Base-by-base conservation (phyloP, 2,113 vertebrate genomes). In the Nesospiza acunhae region DNA sequence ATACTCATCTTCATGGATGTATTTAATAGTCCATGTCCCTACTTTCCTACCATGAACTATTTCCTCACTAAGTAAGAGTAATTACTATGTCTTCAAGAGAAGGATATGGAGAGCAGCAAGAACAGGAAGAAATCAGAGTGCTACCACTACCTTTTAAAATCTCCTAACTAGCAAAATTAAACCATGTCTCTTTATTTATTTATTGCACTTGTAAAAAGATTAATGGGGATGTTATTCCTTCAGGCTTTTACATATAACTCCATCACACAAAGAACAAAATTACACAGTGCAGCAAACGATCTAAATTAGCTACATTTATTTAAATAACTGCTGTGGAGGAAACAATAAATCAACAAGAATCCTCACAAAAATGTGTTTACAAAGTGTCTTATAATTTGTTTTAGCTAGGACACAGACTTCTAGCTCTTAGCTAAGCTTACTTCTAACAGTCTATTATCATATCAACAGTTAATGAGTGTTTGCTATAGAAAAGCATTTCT, bases 341-440 rank as follows among this genome's bases (percentile, higher is more conserved):
- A 98, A 98, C 97, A 98, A 98, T 98, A 98, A 97, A 98, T 98
- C 98, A 98, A 98, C 97, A 98, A 98, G 93, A 97, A 97, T 96
- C 89, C 88, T 94, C 87, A 98, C 96, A 97, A 96, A 97, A 98
- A 98, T 91, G 94, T 98, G 97, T 98, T 98, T 98, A 98, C 97
- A 97, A 97, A 97, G 93, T 97, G 85, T 96, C 96, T 97, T 96
- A 91, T 97, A 97, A 98, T 98, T 98, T 97, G 94, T 98, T 98
- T 97, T 97, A 97, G 94, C 96, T 96, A 97, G 96, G 97, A 98
- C 96, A 98, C 75, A 97, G 97, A 94, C 86, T 97, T 96, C 95
- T 97, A 97, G 96, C 98, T 98, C 97, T 97, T 96, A 98, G 97
- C 97, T 98, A 98, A 97, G 88, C 94, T 97, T 94, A 70, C 93